phyloP scores from a whole-genome alignment of 2,797 vertebrate species.

The Arrhamphus sclerolepis region DNA sequence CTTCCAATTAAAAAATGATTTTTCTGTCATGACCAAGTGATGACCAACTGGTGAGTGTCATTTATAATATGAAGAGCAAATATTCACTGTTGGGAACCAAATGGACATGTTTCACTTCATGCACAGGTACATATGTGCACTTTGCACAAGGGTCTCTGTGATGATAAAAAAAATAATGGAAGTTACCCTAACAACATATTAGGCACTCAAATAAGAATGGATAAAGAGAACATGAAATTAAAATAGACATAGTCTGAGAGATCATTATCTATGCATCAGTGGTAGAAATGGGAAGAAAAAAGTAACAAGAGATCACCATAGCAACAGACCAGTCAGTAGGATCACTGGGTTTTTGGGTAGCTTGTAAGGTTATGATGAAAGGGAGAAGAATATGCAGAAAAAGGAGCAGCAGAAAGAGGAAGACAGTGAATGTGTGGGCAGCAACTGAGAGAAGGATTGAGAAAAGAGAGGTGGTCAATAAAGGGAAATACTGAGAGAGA shows the following conservation, averaged over 20 bases:
- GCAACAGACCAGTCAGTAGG: slow-evolving; percentile 45
- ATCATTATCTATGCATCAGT: slow-evolving; percentile 31
- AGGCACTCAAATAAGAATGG: slow-evolving; percentile 19
- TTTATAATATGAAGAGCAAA: too few species aligned
- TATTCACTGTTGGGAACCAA: too few species aligned
- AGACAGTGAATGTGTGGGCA: slow-evolving; percentile 23
- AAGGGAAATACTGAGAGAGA: slow-evolving; percentile 53
- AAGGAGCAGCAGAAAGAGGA: slow-evolving; percentile 52
- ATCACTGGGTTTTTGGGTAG: slow-evolving; percentile 19
- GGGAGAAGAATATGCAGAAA: slow-evolving; percentile 37
- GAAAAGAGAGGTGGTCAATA: slow-evolving; percentile 13
- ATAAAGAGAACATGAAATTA: slow-evolving; percentile 13
- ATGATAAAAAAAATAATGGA: slow-evolving; percentile 30
- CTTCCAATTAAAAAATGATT: too few species aligned
- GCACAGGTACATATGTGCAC: too few species aligned
- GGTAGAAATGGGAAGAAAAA: slow-evolving; percentile 22
- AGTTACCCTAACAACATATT: slow-evolving; percentile 65
- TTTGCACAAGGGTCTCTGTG: slow-evolving; percentile 25
- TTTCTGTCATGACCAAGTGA: too few species aligned
- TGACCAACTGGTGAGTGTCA: too few species aligned
- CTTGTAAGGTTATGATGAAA: slow-evolving; percentile 29
- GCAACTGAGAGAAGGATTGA: slow-evolving; percentile 13
- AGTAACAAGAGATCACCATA: slow-evolving; percentile 34
- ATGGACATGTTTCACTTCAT: too few species aligned
- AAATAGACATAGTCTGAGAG: slow-evolving; percentile 49